Evolutionary conservation across 2,888 invertebrate species (phyloP).

Genomic region (Meliscaeva auricollis): DNA sequence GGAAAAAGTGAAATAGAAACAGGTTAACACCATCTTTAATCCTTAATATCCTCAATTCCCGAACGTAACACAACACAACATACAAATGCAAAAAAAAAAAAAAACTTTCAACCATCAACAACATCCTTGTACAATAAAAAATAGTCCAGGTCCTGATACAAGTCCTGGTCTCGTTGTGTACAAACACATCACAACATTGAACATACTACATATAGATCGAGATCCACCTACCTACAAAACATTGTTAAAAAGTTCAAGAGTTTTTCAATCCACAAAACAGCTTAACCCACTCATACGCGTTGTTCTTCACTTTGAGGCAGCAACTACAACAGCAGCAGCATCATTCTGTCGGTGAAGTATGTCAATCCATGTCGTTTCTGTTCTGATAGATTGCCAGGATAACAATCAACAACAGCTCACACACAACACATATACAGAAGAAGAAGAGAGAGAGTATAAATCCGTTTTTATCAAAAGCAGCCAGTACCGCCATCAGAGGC

Average conservation of each 20-base stretch:
- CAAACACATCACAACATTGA: not conserved
- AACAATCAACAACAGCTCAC: constrained; percentile 41
- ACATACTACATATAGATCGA: not conserved
- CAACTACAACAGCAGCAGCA: not conserved
- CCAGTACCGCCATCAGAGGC: constrained; percentile 4
- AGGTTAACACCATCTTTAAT: constrained; percentile 46
- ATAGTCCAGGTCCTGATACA: constrained; percentile 13
- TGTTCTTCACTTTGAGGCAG: constrained; percentile 20
- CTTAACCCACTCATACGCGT: constrained; percentile 47
- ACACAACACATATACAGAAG: not conserved
- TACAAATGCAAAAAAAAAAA: not conserved
- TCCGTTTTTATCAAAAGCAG: not conserved
- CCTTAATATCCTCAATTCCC: constrained; percentile 29
- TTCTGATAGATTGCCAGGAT: constrained; percentile 62
- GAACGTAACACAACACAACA: too few relatives aligned
- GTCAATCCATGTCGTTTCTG: constrained; percentile 54
- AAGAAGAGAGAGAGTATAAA: not conserved
- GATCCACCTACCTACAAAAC: not conserved
- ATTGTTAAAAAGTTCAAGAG: constrained; percentile 43
- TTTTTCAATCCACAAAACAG: constrained; percentile 44
- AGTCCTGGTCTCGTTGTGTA: not conserved
- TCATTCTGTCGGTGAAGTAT: constrained; percentile 63
- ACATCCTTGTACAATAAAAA: not conserved
- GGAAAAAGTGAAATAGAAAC: constrained; percentile 19
- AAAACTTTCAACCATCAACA: constrained; percentile 20